phyloP scores from a whole-genome alignment of 2,888 invertebrate species.

The Hyalella azteca region DNA sequence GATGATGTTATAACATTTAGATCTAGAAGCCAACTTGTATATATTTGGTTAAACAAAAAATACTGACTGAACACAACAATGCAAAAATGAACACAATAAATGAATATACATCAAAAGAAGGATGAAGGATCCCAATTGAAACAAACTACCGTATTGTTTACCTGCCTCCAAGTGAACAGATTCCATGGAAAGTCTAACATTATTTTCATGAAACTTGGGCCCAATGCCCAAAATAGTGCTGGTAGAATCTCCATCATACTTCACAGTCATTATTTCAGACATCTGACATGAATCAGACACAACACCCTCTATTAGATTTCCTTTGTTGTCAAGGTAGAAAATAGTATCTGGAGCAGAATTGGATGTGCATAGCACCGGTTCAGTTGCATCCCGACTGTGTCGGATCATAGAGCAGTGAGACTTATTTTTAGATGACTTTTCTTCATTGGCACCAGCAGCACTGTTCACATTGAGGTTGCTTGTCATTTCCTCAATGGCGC shows the following conservation, averaged over 20 bases:
- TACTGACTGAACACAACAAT: too few species aligned
- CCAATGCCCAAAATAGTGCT: background rate
- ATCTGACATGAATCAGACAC: background rate
- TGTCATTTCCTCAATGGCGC: constrained; percentile 16
- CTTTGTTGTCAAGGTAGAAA: constrained; percentile 5
- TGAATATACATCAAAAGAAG: too few species aligned
- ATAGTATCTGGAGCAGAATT: background rate
- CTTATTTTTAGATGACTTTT: background rate
- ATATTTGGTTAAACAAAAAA: too few species aligned
- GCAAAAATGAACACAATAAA: too few species aligned
- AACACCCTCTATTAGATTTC: background rate
- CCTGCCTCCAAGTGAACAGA: too few species aligned
- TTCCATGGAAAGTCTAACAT: too few species aligned
- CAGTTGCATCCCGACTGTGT: too few species aligned
- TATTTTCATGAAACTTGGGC: too few species aligned
- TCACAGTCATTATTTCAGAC: background rate
- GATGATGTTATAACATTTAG: too few species aligned
- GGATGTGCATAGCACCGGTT: background rate
- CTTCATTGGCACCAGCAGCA: background rate
- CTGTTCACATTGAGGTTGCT: background rate
- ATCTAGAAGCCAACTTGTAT: too few species aligned
- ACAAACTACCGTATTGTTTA: too few species aligned
- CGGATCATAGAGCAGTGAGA: background rate
- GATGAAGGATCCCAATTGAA: too few species aligned
- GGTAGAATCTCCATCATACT: constrained; percentile 1